Evolutionary conservation across 37 sponge, comb jelly and placozoan species (phyloP), one percentile per base, ranked within the genome.

Genomic region (Aplysina aerophoba): DNA sequence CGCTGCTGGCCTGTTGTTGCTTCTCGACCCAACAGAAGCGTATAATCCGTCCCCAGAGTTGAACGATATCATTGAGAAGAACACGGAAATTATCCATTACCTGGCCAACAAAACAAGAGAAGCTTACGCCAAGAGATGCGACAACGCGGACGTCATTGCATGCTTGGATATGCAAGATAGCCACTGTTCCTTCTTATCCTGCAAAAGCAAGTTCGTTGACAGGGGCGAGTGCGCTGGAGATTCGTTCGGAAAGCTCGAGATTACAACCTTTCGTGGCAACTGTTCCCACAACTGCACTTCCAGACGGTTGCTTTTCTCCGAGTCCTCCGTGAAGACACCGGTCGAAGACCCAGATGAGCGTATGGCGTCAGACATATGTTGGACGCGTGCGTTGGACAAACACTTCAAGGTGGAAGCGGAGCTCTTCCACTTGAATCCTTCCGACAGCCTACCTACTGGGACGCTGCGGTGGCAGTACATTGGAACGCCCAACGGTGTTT

Each of bases 401-500:
- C 22, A 36, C 1, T 75, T 75, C 78, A 38, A 24, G 37, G 24
- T n/a, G n/a, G n/a, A n/a, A n/a, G n/a, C n/a, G n/a, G n/a, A n/a
- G n/a, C n/a, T n/a, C n/a, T n/a, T n/a, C n/a, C n/a, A n/a, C n/a
- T n/a, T n/a, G n/a, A n/a, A n/a, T n/a, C n/a, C n/a, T n/a, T n/a
- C n/a, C n/a, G n/a, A n/a, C n/a, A n/a, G n/a, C n/a, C n/a, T n/a
- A n/a, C n/a, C n/a, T n/a, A n/a, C n/a, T n/a, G n/a, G n/a, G n/a
- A 75, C 78, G 31, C 78, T 75, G 44, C 44, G 78, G 19, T 75
- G 78, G 78, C 78, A 75, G 24, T 75, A 75, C 78, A 75, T 75
- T 53, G 78, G 78, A 40, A 75, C 78, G 53, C 78, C 78, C 54
- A 53, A 5, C 13, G 78, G 78, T 2, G 8, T 75, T 13, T 75